Evolutionary conservation across 1,140 invertebrate species (phyloP).

Genomic region (Trichogramma pretiosum): DNA sequence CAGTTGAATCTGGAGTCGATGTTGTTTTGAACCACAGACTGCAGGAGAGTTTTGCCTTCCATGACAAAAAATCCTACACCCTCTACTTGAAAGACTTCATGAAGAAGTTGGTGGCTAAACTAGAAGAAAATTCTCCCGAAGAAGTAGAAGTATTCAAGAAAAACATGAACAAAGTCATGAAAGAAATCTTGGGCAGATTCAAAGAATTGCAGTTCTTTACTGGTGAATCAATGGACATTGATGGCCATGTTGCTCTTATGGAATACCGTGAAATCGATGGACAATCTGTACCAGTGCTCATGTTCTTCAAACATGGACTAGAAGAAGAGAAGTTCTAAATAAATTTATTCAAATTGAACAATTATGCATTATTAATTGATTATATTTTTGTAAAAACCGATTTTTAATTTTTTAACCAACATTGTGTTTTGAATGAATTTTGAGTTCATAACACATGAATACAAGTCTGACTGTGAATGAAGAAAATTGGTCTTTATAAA

Average conservation of each 20-base stretch:
- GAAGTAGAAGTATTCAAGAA: constrained; percentile 83
- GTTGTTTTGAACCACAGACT: constrained; percentile 88
- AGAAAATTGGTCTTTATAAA: no score
- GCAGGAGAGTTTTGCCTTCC: constrained; percentile 74
- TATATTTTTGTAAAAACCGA: no score
- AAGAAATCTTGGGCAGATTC: constrained; percentile 83
- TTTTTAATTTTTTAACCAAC: no score
- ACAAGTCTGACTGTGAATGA: no score
- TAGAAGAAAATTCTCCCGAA: constrained; percentile 69
- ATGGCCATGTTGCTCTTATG: constrained; percentile 85
- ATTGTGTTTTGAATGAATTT: no score
- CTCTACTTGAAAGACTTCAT: constrained; percentile 92
- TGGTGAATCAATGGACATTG: constrained; percentile 89
- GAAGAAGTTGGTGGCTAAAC: constrained; percentile 83
- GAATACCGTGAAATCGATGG: constrained; percentile 88
- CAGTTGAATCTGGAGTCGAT: constrained; percentile 76
- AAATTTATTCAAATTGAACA: no score
- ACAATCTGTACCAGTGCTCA: constrained; percentile 71
- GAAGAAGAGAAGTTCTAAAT: constrained; percentile 87
- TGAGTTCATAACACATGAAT: no score
- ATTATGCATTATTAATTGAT: constrained; percentile 37
- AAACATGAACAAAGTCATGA: constrained; percentile 93
- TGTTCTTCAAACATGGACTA: constrained; percentile 94
- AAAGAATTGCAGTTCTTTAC: constrained; percentile 93
- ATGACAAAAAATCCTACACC: constrained; percentile 84